Evolutionary conservation across 2,888 invertebrate genomes (phyloP).

Genomic region (Mylabris sibirica): DNA sequence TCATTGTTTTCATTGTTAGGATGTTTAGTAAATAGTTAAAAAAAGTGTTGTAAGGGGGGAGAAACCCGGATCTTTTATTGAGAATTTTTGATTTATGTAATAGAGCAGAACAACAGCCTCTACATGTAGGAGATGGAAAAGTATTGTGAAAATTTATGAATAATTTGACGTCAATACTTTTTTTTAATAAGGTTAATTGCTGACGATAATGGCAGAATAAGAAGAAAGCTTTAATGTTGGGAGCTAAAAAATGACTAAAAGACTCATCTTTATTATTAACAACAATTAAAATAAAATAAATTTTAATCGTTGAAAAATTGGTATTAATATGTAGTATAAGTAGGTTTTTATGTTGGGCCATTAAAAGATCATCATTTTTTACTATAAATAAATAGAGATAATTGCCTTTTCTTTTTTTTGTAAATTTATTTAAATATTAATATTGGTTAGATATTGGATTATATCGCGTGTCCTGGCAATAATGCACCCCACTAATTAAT

Average conservation of each 20-base stretch:
- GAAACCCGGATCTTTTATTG: conserved; percentile 6
- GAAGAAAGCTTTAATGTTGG: neutral
- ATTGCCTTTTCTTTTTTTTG: too few species aligned
- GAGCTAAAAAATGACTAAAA: too few species aligned
- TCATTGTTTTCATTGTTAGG: neutral
- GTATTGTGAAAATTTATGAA: neutral
- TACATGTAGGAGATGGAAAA: neutral
- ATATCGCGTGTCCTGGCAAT: too few species aligned
- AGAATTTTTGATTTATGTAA: neutral
- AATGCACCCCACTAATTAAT: too few species aligned
- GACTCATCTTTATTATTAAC: neutral
- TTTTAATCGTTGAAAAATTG: neutral
- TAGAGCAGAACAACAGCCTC: too few species aligned
- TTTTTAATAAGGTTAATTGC: neutral
- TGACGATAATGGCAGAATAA: neutral
- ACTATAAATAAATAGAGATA: too few species aligned
- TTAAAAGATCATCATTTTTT: neutral
- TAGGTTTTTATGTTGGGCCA: neutral
- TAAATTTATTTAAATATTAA: neutral
- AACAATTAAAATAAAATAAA: conserved; percentile 6
- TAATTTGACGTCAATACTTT: neutral
- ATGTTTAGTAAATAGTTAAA: neutral
- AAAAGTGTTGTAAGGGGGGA: too few species aligned
- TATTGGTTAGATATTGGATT: neutral
- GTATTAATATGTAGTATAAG: neutral